phyloP scores from a whole-genome alignment of 2,888 invertebrate genomes.

The Quadroppia sp. region DNA sequence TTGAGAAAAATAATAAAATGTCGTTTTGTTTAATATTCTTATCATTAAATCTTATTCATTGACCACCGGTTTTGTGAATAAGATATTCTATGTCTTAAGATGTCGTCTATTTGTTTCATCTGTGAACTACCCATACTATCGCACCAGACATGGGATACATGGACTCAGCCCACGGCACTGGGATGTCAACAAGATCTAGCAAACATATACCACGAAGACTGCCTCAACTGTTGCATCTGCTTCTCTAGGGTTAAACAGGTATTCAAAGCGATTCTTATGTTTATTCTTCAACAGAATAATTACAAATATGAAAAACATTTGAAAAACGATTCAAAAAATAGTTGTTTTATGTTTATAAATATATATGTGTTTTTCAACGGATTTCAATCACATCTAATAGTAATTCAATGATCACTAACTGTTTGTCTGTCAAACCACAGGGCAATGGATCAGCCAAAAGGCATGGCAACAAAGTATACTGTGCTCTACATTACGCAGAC shows the following conservation, averaged over 20 bases:
- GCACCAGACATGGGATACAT: conserved; percentile 62
- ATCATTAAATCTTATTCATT: conserved; percentile 1
- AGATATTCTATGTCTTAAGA: conserved; percentile 28
- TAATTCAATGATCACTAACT: not conserved
- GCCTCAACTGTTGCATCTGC: conserved; percentile 92
- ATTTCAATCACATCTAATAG: no score
- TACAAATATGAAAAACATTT: no score
- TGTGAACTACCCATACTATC: conserved; percentile 92
- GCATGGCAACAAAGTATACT: conserved; percentile 84
- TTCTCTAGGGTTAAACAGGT: conserved; percentile 70
- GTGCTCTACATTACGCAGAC: conserved; percentile 94
- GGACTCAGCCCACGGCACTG: conserved; percentile 46
- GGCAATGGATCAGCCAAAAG: conserved; percentile 53
- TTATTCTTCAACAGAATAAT: no score
- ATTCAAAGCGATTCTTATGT: not conserved
- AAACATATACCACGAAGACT: conserved; percentile 81
- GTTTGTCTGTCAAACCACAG: not conserved
- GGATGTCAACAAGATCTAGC: conserved; percentile 25
- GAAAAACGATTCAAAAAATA: no score
- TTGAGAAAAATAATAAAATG: conserved; percentile 37
- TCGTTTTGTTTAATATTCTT: conserved; percentile 29
- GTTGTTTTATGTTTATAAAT: no score
- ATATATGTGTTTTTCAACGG: no score
- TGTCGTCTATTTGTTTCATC: conserved; percentile 67
- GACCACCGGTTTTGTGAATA: conserved; percentile 10